phyloP scores from a whole-genome alignment of 2,888 invertebrate species.

The Agrotis ipsilon region DNA sequence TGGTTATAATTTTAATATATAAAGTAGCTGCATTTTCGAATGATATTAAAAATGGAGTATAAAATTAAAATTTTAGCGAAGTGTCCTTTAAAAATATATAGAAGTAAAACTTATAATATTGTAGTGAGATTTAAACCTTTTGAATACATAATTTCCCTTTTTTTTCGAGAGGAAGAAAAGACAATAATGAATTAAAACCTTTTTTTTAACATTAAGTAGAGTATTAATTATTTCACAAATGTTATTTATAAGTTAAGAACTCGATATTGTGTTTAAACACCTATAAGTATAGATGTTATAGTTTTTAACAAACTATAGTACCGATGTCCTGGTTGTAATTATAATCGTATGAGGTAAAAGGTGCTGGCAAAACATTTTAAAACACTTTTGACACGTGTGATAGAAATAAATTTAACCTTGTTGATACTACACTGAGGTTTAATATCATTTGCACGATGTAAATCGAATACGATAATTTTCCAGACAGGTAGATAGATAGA shows the following conservation, averaged over 20 bases:
- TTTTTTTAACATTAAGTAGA: neutral
- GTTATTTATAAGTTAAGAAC: neutral
- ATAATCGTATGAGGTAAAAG: conserved; percentile 26
- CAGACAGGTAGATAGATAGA: too few species aligned
- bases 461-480: too few species aligned
- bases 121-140: neutral
- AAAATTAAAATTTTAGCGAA: conserved; percentile 2
- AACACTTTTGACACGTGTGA: too few species aligned
- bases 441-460: too few species aligned
- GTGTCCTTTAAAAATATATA: conserved; percentile 44
- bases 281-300: neutral
- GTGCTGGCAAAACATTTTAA: conserved; percentile 11
- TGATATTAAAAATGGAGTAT: neutral
- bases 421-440: too few species aligned
- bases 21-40: neutral
- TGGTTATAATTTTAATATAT: neutral
- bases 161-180: neutral
- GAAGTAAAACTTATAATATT: conserved; percentile 3
- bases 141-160: neutral
- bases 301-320: neutral
- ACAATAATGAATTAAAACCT: conserved; percentile 31
- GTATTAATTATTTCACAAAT: neutral
- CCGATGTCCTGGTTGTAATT: conserved; percentile 15
- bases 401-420: too few species aligned
- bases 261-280: neutral